Percentiles rank a stretch among this genome's conserved stretches.
Conservation (phyloP, 1,140 invertebrate species). For the Bradysia coprophila region DNA sequence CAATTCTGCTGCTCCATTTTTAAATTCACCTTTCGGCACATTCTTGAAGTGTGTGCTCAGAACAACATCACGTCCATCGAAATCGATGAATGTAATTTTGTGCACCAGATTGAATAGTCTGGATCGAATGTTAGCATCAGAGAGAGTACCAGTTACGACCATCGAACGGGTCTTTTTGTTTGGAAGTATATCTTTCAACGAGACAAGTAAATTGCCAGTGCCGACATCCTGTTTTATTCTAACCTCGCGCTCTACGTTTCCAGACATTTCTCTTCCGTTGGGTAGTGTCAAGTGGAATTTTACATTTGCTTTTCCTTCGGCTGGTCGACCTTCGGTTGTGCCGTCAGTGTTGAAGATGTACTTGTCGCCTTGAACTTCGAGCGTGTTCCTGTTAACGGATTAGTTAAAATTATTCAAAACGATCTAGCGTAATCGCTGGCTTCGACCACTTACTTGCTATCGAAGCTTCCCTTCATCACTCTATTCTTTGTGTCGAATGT, state of each 20-base stretch:
- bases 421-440: not conserved
- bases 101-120: constrained; percentile 19
- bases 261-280: constrained; percentile 10
- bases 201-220: constrained; percentile 16
- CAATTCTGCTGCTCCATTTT: constrained; percentile 9
- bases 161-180: constrained; percentile 23
- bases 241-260: constrained; percentile 18
- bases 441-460: constrained; percentile 44
- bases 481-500: constrained; percentile 33
- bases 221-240: constrained; percentile 9
- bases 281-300: constrained; percentile 13
- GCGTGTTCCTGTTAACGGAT: constrained; percentile 17
- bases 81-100: constrained; percentile 18
- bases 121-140: constrained; percentile 24
- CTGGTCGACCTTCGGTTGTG: constrained; percentile 19
- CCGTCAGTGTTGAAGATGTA: constrained; percentile 29
- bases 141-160: constrained; percentile 23
- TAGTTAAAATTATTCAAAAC: not conserved
- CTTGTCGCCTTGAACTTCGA: constrained; percentile 27
- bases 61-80: constrained; percentile 18
- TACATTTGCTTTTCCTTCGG: constrained; percentile 21
- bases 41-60: constrained; percentile 12
- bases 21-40: constrained; percentile 12
- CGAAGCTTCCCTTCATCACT: constrained; percentile 30
- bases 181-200: constrained; percentile 16